These are phyloP conservation scores for Mycetomoellerius zeteki DNA, from an alignment of 1,140 invertebrate genomes.

Conservation along the genomic window DNA sequence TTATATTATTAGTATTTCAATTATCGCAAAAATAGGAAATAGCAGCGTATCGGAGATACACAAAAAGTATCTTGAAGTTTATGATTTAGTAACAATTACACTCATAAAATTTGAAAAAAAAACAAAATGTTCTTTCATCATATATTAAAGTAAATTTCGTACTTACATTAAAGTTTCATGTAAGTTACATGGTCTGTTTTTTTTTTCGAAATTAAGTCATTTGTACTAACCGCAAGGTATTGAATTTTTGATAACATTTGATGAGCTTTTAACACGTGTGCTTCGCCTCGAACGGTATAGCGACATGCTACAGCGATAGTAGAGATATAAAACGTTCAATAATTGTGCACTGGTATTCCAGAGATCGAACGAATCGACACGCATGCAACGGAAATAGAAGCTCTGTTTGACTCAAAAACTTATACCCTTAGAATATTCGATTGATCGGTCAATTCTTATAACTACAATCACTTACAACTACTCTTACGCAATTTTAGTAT, in stretches of 20 bases:
- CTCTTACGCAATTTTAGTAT: no score
- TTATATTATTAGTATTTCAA: neutral
- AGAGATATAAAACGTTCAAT: conserved; percentile 18
- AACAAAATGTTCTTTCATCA: neutral
- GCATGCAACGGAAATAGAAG: neutral
- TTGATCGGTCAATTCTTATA: no score
- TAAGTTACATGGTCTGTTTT: neutral
- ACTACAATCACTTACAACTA: no score
- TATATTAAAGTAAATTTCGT: neutral
- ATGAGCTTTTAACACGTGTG: neutral
- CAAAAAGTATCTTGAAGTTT: neutral
- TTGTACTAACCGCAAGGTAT: conserved; percentile 1
- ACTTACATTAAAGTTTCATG: neutral
- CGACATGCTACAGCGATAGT: neutral
- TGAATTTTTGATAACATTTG: conserved; percentile 8
- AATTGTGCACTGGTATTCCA: conserved; percentile 18
- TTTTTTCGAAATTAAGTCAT: neutral
- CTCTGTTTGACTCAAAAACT: neutral
- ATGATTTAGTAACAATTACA: neutral
- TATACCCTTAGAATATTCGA: neutral
- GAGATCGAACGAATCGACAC: conserved; percentile 31
- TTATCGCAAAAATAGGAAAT: conserved; percentile 19
- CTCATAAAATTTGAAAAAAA: neutral
- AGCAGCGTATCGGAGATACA: neutral
- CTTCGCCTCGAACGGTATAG: neutral